Percentiles rank a stretch among this genome's conserved stretches.
These are phyloP conservation scores for Emys orbicularis DNA, from an alignment of 2,797 vertebrate species.

Conservation along the genomic window DNA sequence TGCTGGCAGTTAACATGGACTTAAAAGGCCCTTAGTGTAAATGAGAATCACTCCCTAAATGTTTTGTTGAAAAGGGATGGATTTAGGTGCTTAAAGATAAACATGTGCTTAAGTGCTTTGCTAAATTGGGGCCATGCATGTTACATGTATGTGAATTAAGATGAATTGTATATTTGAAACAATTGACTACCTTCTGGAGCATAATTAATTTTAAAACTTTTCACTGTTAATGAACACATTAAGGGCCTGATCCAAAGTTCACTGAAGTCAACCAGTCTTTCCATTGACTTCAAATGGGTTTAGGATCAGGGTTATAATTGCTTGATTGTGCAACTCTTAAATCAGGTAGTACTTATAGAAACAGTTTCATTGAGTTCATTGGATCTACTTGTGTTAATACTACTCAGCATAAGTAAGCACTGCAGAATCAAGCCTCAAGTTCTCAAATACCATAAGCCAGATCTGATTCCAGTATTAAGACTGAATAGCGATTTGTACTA, in stretches of 20 bases:
- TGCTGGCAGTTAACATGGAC: neutral
- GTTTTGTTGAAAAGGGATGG: neutral
- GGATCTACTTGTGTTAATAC: neutral
- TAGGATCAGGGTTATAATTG: neutral
- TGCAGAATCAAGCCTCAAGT: conserved; percentile 33
- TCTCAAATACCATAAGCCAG: neutral
- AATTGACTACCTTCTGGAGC: neutral
- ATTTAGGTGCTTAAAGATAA: neutral
- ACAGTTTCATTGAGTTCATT: neutral
- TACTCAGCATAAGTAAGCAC: neutral
- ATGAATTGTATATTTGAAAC: neutral
- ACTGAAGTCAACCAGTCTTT: neutral
- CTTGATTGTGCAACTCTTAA: neutral
- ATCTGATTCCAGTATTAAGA: neutral
- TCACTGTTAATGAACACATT: neutral
- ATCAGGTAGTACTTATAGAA: neutral
- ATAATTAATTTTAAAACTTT: neutral
- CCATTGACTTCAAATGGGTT: neutral
- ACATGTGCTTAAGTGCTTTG: neutral
- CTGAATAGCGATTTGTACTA: neutral
- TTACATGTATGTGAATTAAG: neutral
- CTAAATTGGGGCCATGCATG: neutral
- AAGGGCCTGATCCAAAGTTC: neutral
- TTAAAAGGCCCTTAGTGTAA: neutral
- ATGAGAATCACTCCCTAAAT: neutral